Evolutionary conservation across 2,113 vertebrate species (phyloP), one percentile per base, ranked within the genome.

Genomic region (Pelobates fuscus): DNA sequence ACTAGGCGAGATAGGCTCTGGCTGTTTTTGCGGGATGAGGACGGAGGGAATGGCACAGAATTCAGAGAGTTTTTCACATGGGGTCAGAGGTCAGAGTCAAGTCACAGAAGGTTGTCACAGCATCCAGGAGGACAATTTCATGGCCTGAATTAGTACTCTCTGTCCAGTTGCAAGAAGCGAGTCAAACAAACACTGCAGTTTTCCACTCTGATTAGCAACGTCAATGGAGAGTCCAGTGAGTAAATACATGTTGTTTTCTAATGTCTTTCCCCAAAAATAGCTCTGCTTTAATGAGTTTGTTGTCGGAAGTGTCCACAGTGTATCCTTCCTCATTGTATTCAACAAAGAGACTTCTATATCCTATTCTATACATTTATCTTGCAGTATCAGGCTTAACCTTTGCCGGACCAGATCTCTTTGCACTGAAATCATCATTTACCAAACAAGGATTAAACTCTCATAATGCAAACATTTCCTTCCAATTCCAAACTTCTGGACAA

Each of bases 151-250:
- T 67, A 57, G 72, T 20, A 58, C 71, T 57, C 72, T 66, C 32
- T 75, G 63, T 75, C 72, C 72, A 21, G 72, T 59, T 3, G 49
- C 72, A 67, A 54, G 61, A 65, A 74, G 71, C 61, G 46, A 74
- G 25, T 27, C 66, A 54, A 67, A 75, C 72, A 75, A 75, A 75
- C 62, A 46, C 23, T 17, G 32, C 52, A 59, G 52, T 75, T 73
- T 73, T 67, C 63, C 72, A 75, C 72, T 75, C 72, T 75, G 72
- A 75, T 75, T 75, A 75, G 63, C 72, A 75, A 44, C 63, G 43
- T 75, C 72, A 75, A 75, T 67, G 8, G 62, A 20, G 14, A 5
- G 63, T 57, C 63, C 63, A 55, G 30, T 30, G 49, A 17, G 37
- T 65, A 75, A 75, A 75, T 67, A 67, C 61, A 41, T 66, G 52